Evolutionary conservation across 2,888 invertebrate species (phyloP).

Genomic region (Molorchus minor): DNA sequence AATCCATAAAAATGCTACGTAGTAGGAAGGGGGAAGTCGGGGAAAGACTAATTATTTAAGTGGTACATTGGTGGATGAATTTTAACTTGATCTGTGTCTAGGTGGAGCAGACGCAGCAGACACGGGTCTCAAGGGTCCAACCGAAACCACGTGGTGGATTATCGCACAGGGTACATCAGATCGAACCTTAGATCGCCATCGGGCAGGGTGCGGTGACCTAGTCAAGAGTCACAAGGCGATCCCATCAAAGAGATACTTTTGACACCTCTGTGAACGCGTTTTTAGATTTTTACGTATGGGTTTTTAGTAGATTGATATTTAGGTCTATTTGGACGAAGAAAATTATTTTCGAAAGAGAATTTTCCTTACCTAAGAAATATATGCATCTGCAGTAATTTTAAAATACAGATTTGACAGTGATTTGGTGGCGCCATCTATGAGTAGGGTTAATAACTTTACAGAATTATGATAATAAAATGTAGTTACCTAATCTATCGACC

Average conservation of each 20-base stretch:
- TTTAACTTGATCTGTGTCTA: conserved; percentile 53
- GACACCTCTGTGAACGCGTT: conserved; percentile 23
- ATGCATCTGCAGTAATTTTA: not conserved
- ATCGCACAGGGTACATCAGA: conserved; percentile 87
- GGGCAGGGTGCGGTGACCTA: conserved; percentile 90
- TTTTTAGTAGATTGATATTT: not conserved
- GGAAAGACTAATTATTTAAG: not conserved
- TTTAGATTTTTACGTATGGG: not conserved
- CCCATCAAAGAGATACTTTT: conserved; percentile 25
- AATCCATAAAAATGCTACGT: not conserved
- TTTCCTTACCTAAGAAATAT: no score
- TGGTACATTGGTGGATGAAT: not conserved
- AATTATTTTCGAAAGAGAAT: no score
- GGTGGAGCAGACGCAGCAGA: conserved; percentile 84
- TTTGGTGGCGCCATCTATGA: no score
- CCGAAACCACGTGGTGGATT: conserved; percentile 77
- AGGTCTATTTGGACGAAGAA: no score
- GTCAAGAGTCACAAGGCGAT: conserved; percentile 23
- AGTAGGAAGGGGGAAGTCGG: no score
- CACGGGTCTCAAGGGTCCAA: conserved; percentile 65
- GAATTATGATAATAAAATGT: no score
- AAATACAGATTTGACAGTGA: no score
- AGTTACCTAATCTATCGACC: no score
- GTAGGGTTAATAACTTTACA: no score
- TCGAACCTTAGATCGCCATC: conserved; percentile 92